Evolutionary conservation across 2,797 vertebrate genomes (phyloP).

Genomic region (Oreochromis mossambicus): DNA sequence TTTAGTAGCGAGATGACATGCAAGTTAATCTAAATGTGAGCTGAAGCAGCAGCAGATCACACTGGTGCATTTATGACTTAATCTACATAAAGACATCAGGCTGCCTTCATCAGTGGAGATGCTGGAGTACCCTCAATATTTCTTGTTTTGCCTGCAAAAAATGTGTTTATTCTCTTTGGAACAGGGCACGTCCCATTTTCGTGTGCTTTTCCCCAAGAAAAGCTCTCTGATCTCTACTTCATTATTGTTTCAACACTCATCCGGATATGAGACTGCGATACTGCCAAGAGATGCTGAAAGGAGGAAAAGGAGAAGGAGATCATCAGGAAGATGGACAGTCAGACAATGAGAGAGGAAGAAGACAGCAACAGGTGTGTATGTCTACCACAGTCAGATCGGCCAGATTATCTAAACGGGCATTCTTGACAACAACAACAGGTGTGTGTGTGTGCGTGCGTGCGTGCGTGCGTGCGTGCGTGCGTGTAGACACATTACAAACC

Average conservation of each 20-base stretch:
- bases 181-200: background rate
- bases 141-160: background rate
- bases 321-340: background rate
- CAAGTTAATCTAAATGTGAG: background rate
- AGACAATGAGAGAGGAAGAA: background rate
- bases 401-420: background rate
- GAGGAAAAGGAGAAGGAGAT: background rate
- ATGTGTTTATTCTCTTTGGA: background rate
- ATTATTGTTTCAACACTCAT: background rate
- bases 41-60: background rate
- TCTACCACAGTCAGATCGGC: background rate
- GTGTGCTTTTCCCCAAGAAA: rapidly evolving
- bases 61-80: background rate
- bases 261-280: background rate
- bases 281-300: background rate
- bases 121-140: background rate
- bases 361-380: background rate
- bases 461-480: no score
- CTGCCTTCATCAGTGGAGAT: background rate
- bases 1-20: background rate
- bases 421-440: background rate
- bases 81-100: background rate
- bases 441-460: no score
- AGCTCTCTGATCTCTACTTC: background rate
- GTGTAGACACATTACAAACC: background rate